Base-by-base conservation (phyloP, 2,113 vertebrate genomes). In the Pangasianodon hypophthalmus region DNA sequence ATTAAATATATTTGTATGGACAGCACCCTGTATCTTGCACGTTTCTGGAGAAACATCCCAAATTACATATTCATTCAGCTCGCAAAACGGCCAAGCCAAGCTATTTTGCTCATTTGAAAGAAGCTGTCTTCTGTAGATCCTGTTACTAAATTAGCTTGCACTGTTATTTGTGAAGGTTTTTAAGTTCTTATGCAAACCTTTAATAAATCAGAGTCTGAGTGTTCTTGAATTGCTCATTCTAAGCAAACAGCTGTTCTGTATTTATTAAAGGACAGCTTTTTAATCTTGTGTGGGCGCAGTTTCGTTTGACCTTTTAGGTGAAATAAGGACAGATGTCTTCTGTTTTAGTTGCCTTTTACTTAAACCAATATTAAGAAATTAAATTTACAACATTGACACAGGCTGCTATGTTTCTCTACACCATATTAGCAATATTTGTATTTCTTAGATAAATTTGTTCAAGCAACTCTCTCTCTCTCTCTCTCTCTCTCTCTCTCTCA, bases 201-300 rank as follows among this genome's bases (percentile, higher is more conserved):
- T 52, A 3, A 32, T 81, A 4, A 81, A 32, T 18, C 79, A 54
- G 48, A 81, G 29, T 1, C 46, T 0, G 4, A 4, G 50, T 9
- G 79, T 32, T 32, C 13, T 81, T 4, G 29, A 81, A 32, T 32
- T 19, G 48, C 29, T 54, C 48, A 54, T 81, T 81, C 50, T 32
- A 18, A 81, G 48, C 48, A 19, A 54, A 29, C 14, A 67, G 84
- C 84, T 67, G 60, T 29, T 64, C 58, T 48, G 41, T 64, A 18
- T 62, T 85, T 85, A 81, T 81, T 7, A n/a, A 50, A 81, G 29
- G 14, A 54, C 79, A 19, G 75, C 44, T 32, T 81, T 81, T 54
- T 52, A 81, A 54, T 54, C 24, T 48, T 48, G 26, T n/a, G 26
- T 64, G 60, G 56, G 50, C 4, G 84, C 44, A 64, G 41, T 26